Evolutionary conservation across 2,888 invertebrate species (phyloP).

Genomic region (Ophion costatus): DNA sequence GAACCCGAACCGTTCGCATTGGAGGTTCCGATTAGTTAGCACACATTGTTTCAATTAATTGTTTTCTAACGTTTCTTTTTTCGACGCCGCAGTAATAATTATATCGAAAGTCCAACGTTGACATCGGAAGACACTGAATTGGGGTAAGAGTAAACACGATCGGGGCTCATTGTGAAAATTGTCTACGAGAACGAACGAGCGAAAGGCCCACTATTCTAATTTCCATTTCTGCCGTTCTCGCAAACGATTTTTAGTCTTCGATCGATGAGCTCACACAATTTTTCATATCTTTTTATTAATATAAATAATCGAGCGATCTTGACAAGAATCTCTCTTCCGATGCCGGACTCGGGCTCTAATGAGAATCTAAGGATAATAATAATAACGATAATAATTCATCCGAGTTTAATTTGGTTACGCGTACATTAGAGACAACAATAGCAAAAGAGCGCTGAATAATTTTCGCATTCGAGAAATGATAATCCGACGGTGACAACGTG

Average conservation of each 20-base stretch:
- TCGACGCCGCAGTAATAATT: slow-evolving; percentile 41
- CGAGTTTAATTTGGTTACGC: slow-evolving; percentile 49
- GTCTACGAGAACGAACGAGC: slow-evolving; percentile 7
- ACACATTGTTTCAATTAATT: slow-evolving; percentile 33
- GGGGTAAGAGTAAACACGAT: slow-evolving; percentile 38
- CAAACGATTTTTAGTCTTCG: slow-evolving; percentile 23
- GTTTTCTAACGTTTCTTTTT: slow-evolving; percentile 21
- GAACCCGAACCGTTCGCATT: slow-evolving; percentile 46
- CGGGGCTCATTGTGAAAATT: slow-evolving; percentile 23
- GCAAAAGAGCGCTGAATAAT: slow-evolving; percentile 13
- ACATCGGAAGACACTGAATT: slow-evolving; percentile 50
- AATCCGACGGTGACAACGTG: slow-evolving; percentile 27
- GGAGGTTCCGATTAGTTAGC: slow-evolving; percentile 57
- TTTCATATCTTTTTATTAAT: slow-evolving; percentile 54
- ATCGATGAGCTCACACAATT: slow-evolving; percentile 41
- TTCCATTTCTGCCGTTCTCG: slow-evolving; percentile 13
- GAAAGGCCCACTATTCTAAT: slow-evolving; percentile 13
- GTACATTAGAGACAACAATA: slow-evolving; percentile 33
- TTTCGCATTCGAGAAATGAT: slow-evolving; percentile 26
- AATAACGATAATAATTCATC: slow-evolving; percentile 49
- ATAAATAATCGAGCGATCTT: slow-evolving; percentile 34
- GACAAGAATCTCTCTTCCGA: slow-evolving; percentile 57
- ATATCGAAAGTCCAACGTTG: slow-evolving; percentile 45
- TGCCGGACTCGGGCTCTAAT: slow-evolving; percentile 49
- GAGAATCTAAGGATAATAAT: slow-evolving; percentile 33